Percentiles rank a stretch among this genome's conserved stretches.
phyloP scores from a whole-genome alignment of 2,888 invertebrate species.

The Agapostemon virescens region DNA sequence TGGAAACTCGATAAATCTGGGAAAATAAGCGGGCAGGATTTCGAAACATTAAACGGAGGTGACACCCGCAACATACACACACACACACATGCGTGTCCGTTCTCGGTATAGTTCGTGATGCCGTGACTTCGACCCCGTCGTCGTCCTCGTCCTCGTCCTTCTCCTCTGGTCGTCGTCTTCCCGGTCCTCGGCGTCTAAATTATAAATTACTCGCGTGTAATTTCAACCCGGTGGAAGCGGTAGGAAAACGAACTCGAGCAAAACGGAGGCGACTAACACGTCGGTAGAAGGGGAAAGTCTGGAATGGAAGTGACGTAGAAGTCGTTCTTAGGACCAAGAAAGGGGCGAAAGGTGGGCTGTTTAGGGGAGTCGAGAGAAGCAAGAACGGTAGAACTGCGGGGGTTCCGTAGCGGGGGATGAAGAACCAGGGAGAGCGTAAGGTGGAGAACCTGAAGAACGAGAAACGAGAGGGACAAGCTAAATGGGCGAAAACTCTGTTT shows the following conservation, averaged over 20 bases:
- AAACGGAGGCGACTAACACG: conserved; percentile 61
- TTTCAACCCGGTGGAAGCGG: conserved; percentile 53
- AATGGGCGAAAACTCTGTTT: conserved; percentile 56
- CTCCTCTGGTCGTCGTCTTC: conserved; percentile 23
- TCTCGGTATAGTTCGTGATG: conserved; percentile 11
- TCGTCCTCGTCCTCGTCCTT: conserved; percentile 12
- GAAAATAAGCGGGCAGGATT: conserved; percentile 14
- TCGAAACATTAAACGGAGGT: conserved; percentile 34
- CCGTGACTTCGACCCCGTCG: conserved; percentile 28
- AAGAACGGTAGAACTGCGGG: neutral
- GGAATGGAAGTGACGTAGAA: conserved; percentile 64
- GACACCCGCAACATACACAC: conserved; percentile 33
- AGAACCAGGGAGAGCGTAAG: neutral
- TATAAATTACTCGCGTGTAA: conserved; percentile 71
- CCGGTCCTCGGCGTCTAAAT: conserved; percentile 58
- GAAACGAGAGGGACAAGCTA: conserved; percentile 21
- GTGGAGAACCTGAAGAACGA: conserved; percentile 23
- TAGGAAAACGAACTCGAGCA: conserved; percentile 47
- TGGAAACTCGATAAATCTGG: conserved; percentile 12
- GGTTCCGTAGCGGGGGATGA: conserved; percentile 6
- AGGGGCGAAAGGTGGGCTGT: conserved; percentile 15
- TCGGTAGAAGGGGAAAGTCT: conserved; percentile 48
- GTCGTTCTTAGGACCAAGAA: conserved; percentile 36
- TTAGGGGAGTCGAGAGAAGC: conserved; percentile 8
- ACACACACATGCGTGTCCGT: too few relatives aligned